Base-by-base conservation (phyloP, 1,140 invertebrate genomes). In the Theocolax elegans region DNA sequence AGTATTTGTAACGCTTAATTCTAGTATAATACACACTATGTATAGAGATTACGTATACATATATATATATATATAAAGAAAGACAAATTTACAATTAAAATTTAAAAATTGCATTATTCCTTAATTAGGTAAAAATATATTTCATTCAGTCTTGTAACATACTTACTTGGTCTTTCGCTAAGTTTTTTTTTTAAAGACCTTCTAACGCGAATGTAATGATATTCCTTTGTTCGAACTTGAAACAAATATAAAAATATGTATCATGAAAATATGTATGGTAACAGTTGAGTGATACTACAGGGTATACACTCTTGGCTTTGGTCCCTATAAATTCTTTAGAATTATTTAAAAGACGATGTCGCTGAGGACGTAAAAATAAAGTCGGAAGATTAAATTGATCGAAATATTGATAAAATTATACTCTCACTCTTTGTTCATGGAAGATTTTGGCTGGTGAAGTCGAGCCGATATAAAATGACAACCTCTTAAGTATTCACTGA, bases 111-210 rank as follows among this genome's bases (percentile, higher is more conserved):
- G 29, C 21, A 49, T 48, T 42, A 19, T 56, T 21, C 15, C 42
- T 31, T 60, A 49, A 51, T 10, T 4, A 10, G 10, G 31, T 35
- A 27, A 46, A 56, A 54, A 27, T 27, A 25, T 31, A 25, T 25
- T 25, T n/a, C 51, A 40, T 48, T 70, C 67, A 70, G 67, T 70
- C 67, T 70, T 70, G 42, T 40, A 19, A 70, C 19, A 58, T 2
- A 42, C 60, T 64, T 64, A 70, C 19, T 38, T 13, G 60, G 51
- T 51, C 58, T 46, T 48, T 53, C n/a, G 12, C 7, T 13, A 42
- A 40, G 25, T 38, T 25, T n/a, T n/a, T n/a, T n/a, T n/a, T 23
- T 15, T 10, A 38, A 62, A 62, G 67, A 35, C 67, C 58, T 62
- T 44, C 35, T 62, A 69, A 54, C 21, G 7, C 17, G 10, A 54